A percentile compares a stretch with the other conserved stretches of the same genome.
Conservation (phyloP, 2,888 invertebrate species). For the Oasisia sp. region DNA sequence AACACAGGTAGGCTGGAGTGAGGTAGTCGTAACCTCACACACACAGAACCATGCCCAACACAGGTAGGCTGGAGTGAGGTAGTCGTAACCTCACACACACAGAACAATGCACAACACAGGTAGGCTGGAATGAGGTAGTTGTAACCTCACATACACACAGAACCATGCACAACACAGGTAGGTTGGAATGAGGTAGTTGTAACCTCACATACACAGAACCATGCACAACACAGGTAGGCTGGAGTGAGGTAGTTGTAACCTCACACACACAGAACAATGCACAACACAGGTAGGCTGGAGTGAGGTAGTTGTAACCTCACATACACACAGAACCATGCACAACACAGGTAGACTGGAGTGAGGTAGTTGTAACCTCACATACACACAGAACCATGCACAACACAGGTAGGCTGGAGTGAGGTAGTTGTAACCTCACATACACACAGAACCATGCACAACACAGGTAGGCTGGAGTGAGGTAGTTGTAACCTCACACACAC, state of each 20-base stretch:
- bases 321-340: neutral
- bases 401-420: neutral
- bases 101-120: neutral
- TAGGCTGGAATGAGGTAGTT: neutral
- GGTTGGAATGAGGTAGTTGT: neutral
- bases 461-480: neutral
- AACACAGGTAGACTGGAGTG: neutral
- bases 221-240: neutral
- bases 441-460: neutral
- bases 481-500: neutral
- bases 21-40: neutral
- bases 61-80: neutral
- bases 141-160: too few relatives aligned
- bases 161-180: neutral
- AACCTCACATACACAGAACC: too few relatives aligned
- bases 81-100: neutral
- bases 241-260: neutral
- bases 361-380: neutral
- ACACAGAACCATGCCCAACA: neutral
- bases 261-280: too few relatives aligned
- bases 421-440: neutral
- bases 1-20: neutral
- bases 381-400: neutral
- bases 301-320: neutral
- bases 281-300: neutral